Conservation (phyloP, 2,888 invertebrate species). For the Hylaea fasciaria region DNA sequence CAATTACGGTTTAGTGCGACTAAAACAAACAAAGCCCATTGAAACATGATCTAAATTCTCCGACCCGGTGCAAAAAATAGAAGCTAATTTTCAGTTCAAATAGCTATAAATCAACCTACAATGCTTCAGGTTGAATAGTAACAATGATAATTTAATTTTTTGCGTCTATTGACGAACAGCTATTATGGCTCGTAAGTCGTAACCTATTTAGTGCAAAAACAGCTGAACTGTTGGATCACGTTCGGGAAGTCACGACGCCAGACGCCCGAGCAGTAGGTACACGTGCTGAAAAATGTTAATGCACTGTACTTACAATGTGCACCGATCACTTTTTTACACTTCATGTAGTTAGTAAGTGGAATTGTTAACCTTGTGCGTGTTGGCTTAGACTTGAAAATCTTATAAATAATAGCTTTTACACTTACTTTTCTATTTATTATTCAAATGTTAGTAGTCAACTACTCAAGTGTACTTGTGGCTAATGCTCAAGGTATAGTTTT, state of each 20-base stretch:
- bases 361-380: not conserved
- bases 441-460: no score
- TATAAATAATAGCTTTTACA: no score
- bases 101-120: constrained; percentile 21
- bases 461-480: not conserved
- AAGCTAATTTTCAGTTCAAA: constrained; percentile 3
- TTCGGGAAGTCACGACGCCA: constrained; percentile 51
- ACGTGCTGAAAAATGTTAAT: constrained; percentile 32
- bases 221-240: constrained; percentile 40
- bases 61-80: not conserved
- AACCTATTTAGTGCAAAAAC: constrained; percentile 27
- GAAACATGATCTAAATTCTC: no score
- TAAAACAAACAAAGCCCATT: no score
- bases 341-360: not conserved
- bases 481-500: not conserved
- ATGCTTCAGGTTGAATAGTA: constrained; percentile 12
- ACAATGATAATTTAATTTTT: constrained; percentile 15
- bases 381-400: not conserved
- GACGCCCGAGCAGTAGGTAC: not conserved
- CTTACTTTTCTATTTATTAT: no score
- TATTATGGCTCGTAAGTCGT: constrained; percentile 25
- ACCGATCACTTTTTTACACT: not conserved
- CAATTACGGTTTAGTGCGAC: no score
- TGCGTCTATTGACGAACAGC: constrained; percentile 23
- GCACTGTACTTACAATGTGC: no score